Conservation (phyloP, 2,113 vertebrate genomes). For the Emydura subglobosa region DNA sequence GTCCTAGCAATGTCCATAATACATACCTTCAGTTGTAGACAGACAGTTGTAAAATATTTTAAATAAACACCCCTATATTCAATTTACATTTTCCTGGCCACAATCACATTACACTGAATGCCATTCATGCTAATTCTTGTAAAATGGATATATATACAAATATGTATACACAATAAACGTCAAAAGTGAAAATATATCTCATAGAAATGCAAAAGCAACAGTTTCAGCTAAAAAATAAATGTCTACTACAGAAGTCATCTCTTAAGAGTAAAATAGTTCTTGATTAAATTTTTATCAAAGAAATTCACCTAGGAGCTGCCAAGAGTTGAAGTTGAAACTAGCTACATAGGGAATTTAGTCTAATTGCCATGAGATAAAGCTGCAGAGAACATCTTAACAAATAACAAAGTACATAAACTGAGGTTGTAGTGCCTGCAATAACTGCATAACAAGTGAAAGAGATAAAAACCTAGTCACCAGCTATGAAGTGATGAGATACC, state of each 20-base stretch:
- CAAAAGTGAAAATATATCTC: not conserved
- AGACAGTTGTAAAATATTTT: not conserved
- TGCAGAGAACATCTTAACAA: not conserved
- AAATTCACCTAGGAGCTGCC: not conserved
- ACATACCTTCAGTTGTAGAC: not conserved
- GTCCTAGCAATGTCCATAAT: not conserved
- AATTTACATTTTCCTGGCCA: not conserved
- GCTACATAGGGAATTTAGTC: not conserved
- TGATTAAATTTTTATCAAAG: not conserved
- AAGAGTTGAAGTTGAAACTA: not conserved
- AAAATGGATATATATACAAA: not conserved
- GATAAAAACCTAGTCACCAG: not conserved
- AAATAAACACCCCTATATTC: not conserved
- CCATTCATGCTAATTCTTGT: not conserved
- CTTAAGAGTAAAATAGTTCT: not conserved
- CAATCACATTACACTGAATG: not conserved
- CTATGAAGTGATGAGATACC: not conserved
- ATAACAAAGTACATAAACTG: not conserved
- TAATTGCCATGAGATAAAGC: not conserved
- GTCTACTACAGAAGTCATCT: not conserved
- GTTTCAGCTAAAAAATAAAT: not conserved
- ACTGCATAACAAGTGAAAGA: not conserved
- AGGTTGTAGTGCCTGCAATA: not conserved
- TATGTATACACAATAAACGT: not conserved
- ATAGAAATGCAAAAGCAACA: not conserved